Evolutionary conservation across 2,888 invertebrate genomes (phyloP), one percentile per base, ranked within the genome.

Genomic region (Danaus chrysippus): DNA sequence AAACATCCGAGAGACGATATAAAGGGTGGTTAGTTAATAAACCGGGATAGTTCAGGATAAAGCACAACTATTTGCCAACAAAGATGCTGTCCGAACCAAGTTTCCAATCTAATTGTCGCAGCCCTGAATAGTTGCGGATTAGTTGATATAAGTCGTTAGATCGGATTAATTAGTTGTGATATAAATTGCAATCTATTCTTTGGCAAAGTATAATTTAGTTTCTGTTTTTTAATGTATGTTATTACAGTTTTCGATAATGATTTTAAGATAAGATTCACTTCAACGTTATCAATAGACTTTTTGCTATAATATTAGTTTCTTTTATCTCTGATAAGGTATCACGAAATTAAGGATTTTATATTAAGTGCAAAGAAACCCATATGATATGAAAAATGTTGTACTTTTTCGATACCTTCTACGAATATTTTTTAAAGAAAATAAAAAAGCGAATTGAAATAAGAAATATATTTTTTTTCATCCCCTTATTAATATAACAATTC

Each of bases 51-150:
- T 62, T 67, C 41, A 13, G 61, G 66, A 68, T 66, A 59, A 65
- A 64, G 65, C 57, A 57, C 62, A 15, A 67, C 67, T 65, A 65
- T 67, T 65, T 49, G 57, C 46, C 43, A 65, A 61, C 63, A 62
- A 67, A 70, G 69, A 70, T 65, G 64, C 65, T 61, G 55, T 41
- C 54, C 54, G 43, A 34, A 61, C 10, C 43, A 63, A 66, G 63
- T 66, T 68, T 58, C 41, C 62, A 66, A 65, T 68, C 64, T 68
- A 70, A 70, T 70, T 68, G 68, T 66, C 63, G 56, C 65, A 68
- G 59, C 61, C 64, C 23, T 42, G 67, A 61, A 65, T 63, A 67
- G 67, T 67, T 67, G 43, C 43, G 65, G 62, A 67, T 65, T 65
- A 67, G 67, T 65, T 49, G 49, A 49, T 49, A 49, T 49, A 17